These are phyloP conservation scores for Drosophila neocordata DNA, from an alignment of 1,140 invertebrate genomes.

Conservation along the genomic window DNA sequence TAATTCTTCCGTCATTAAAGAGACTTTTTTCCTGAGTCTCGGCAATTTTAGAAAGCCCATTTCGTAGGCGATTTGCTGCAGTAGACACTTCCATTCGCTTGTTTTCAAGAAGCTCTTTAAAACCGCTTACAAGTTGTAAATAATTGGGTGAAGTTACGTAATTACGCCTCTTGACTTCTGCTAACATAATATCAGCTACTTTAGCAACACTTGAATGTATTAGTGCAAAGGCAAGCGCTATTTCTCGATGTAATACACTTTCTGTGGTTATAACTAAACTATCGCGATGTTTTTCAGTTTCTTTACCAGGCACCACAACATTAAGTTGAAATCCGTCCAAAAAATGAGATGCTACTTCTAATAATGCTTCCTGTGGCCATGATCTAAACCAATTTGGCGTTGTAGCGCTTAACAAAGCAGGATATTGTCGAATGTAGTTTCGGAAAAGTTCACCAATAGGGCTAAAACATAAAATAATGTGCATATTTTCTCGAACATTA, in stretches of 20 bases:
- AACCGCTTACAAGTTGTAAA: constrained; percentile 91
- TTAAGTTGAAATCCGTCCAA: constrained; percentile 87
- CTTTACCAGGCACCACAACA: constrained; percentile 86
- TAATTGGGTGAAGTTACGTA: constrained; percentile 94
- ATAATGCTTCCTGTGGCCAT: constrained; percentile 93
- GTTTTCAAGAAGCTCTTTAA: constrained; percentile 90
- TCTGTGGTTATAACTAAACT: constrained; percentile 84
- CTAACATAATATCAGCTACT: constrained; percentile 88
- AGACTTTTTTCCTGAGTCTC: constrained; percentile 90
- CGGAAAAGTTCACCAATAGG: constrained; percentile 91
- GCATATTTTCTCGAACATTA: constrained; percentile 89
- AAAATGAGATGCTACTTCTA: constrained; percentile 91
- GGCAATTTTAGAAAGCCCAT: constrained; percentile 91
- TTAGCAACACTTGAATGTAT: constrained; percentile 90
- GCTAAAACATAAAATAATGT: constrained; percentile 93
- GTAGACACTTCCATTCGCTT: constrained; percentile 88
- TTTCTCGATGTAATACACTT: constrained; percentile 85
- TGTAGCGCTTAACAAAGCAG: constrained; percentile 91
- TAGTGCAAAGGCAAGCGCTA: constrained; percentile 89
- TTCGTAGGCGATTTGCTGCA: constrained; percentile 88
- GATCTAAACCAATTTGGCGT: constrained; percentile 95
- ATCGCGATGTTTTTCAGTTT: constrained; percentile 82
- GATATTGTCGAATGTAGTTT: constrained; percentile 92
- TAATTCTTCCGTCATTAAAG: constrained; percentile 90
- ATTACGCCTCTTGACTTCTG: constrained; percentile 90